Evolutionary conservation across 2,797 vertebrate genomes (phyloP), one percentile per base, ranked within the genome.

Genomic region (Echeneis naucrates): DNA sequence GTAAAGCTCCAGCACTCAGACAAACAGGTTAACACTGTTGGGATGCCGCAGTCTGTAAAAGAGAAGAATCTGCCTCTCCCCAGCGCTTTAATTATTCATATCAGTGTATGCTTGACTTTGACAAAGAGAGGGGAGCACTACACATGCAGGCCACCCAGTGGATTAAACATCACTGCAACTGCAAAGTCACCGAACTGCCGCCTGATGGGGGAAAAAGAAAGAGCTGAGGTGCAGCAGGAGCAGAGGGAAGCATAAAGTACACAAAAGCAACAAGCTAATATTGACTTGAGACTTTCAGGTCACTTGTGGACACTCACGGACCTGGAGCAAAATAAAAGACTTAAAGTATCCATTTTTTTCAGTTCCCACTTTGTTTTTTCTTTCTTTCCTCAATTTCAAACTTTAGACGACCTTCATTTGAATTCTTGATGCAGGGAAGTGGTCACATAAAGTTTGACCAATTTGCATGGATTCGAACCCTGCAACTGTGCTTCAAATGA

Each of bases 81-180:
- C 65, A 12, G 40, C 12, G 13, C 72, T 87, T 92, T 80, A 87
- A 92, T 92, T 84, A 93, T 92, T 91, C 82, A 90, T 82, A 50
- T 71, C 68, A 77, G 67, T 51, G 60, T 65, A 75, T 68, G 78
- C 84, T 90, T 87, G 86, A 87, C 82, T 91, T 85, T 89, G 77
- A 82, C 72, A 84, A 33, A 57, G n/a, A 80, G 77, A 78, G 60
- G 8, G 79, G 73, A 81, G 72, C 69, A 33, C 75, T 54, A 70
- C 81, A 82, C 85, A 85, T 47, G 59, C 63, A 78, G 83, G 83
- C 86, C 87, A 88, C 84, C 77, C 40, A 13, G 71, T 37, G 70
- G 81, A 88, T 90, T 81, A 88, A 87, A 90, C 82, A 35, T 50
- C 11, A 48, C 2, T 54, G 68, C 62, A 44, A 60, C 72, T 72